Base-by-base conservation (phyloP, 1,140 invertebrate genomes). In the Teleogryllus occipitalis region DNA sequence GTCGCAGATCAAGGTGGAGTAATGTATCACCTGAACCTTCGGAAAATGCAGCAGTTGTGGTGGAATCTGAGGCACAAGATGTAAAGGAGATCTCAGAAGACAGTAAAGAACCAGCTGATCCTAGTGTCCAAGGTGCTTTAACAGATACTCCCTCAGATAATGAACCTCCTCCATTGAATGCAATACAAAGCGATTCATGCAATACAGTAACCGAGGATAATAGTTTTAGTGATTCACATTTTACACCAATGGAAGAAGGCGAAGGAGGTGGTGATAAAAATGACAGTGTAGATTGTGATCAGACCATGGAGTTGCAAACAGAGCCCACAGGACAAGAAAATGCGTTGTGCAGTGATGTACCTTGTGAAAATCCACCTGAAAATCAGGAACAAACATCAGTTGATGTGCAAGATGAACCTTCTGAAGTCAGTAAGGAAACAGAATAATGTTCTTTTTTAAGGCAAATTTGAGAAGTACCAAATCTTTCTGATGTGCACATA, bases 141-240 rank as follows among this genome's bases (percentile, higher is more conserved):
- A 14, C 10, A 10, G 46, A 47, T 10, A 12, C 74, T 7, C 21
- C 74, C 14, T 10, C 21, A 75, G 74, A 75, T 22, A 21, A 47
- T 14, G n/a, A 83, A 27, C 83, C 83, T 15, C 84, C 84, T 49
- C 78, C 82, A 3, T 82, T 84, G 73, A 79, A 65, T 65, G 81
- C 21, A 75, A 21, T 73, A 18, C 72, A 18, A 18, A 18, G 10
- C 18, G 54, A 65, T 18, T 14, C 10, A 14, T 10, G 54, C 54
- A 65, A 18, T 65, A 65, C 10, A 3, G 18, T 14, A 65, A 65
- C 18, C 7, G 54, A 65, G 18, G 54, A 65, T 0, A 65, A 65
- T 18, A 65, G 54, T 65, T 65, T 10, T 65, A 65, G 54, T 65
- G 54, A 65, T 65, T 65, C 54, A 10, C 10, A 65, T 18, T 14